Evolutionary conservation across 1,140 invertebrate species (phyloP), one percentile per base, ranked within the genome.

Genomic region (Brachionus plicatilis): DNA sequence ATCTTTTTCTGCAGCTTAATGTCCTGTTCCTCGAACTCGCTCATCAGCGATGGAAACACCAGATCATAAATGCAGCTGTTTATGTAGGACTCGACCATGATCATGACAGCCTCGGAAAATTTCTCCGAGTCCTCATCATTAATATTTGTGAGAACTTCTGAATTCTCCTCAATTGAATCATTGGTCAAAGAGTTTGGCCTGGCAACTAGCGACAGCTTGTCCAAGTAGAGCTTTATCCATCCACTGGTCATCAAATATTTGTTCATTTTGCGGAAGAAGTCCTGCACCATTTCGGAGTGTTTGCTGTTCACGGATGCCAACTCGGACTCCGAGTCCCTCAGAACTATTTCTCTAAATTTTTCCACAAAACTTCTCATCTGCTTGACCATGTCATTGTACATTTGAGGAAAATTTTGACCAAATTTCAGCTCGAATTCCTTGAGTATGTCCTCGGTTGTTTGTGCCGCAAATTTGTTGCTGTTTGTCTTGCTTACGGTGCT

Each of bases 1-100:
- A 99, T 98, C 70, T 95, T 86, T 68, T 91, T 93, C 87, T 97
- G 96, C 86, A 97, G 93, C 29, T 92, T 92, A n/a, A 97, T 91
- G 91, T 98, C 96, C 88, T 94, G 93, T 85, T 96, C 94, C 91
- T 99, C 96, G 27, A 53, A 50, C 24, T 84, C 82, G 14, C 27
- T 82, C 79, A 82, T 82, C 11, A 82, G 17, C 11, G 79, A 60
- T 5, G 79, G 53, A 33, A 82, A 82, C 14, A 82, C 79, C 11
- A 65, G 27, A 29, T 82, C 79, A 68, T 82, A 82, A 17, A 82
- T 65, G 2, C 27, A 33, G 14, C 14, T 82, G 43, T 82, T 68
- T 14, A 82, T 60, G 37, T 65, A 82, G 0, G 79, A 65, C 53
- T 82, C 79, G 14, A 82, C 20, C 79, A 82, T 82, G 3, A 82